These are phyloP conservation scores for Coturnix japonica DNA, from an alignment of 2,113 vertebrate species.

Conservation along the genomic window DNA sequence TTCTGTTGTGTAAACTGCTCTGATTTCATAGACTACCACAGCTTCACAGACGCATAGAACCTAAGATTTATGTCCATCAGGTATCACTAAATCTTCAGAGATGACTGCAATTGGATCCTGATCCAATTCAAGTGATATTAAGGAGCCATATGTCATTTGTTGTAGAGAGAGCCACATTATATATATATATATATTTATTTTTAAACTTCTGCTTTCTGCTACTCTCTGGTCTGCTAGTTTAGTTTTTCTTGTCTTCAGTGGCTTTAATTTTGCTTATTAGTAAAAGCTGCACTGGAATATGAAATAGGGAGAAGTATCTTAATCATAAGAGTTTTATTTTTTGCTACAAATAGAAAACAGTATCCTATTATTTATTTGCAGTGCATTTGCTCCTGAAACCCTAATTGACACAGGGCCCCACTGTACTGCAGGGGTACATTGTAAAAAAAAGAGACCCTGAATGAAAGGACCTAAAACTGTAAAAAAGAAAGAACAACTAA, in stretches of 20 bases:
- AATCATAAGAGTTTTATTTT: neutral
- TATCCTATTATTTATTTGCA: neutral
- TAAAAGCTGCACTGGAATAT: neutral
- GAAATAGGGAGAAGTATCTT: neutral
- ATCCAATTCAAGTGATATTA: neutral
- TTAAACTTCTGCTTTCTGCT: neutral
- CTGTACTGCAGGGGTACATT: neutral
- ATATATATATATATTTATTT: neutral
- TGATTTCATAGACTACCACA: neutral
- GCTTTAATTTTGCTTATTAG: constrained; percentile 1
- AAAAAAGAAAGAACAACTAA: neutral
- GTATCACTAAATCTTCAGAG: neutral
- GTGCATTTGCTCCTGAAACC: neutral
- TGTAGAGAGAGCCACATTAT: neutral
- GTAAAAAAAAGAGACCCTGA: neutral
- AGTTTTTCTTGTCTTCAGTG: neutral
- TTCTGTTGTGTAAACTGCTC: neutral
- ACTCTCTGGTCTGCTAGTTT: neutral
- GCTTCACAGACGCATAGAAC: neutral
- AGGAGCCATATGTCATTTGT: neutral
- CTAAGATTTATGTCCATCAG: neutral
- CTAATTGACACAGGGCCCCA: neutral
- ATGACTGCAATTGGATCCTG: neutral
- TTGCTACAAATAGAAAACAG: neutral
- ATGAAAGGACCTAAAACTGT: constrained; percentile 1